Evolutionary conservation across 2,888 invertebrate species (phyloP), one percentile per base, ranked within the genome.

Genomic region (Stenodema calcarata): DNA sequence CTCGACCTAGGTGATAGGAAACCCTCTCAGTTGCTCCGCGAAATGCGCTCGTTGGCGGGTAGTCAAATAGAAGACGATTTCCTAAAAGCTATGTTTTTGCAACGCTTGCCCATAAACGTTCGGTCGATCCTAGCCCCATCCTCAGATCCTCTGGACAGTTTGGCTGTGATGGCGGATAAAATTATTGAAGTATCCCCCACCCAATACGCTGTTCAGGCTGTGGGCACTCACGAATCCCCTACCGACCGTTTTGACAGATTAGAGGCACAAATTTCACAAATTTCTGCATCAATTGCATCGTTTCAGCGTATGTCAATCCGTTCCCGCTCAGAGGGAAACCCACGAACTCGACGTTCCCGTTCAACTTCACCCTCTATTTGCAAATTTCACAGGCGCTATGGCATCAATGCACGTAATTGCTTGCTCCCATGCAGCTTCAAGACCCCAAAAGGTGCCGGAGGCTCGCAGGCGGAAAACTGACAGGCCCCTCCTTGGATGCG

Each of bases 21-120:
- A 27, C 84, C 84, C 1, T 47, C 75, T 6, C 83, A 83, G 14
- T n/a, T 83, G 18, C 70, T 83, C n/a, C 73, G 84, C 0, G 84
- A 84, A 23, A 84, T 84, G 84, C 84, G 84, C n/a, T 47, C 44
- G 1, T 41, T 84, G 18, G 75, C 84, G n/a, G 84, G 84, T 0
- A 50, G 27, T 16, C 30, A 75, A 4, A 50, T 84, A 9, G 12
- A 73, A 1, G 84, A 84, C 27, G 84, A 75, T 30, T 84, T 84
- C 27, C 35, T 84, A 0, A 73, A 35, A 50, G 75, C 47, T 0
- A 84, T 84, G 84, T 75, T 84, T 18, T 6, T 84, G 1, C 47
- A 84, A 47, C 75, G 23, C 23, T n/a, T 84, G 3, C 84, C 84
- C 1, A 30, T 54, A 0, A 6, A 75, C 23, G 28, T 84, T 0